phyloP scores from a whole-genome alignment of 2,113 vertebrate species.

The Oreochromis aureus region DNA sequence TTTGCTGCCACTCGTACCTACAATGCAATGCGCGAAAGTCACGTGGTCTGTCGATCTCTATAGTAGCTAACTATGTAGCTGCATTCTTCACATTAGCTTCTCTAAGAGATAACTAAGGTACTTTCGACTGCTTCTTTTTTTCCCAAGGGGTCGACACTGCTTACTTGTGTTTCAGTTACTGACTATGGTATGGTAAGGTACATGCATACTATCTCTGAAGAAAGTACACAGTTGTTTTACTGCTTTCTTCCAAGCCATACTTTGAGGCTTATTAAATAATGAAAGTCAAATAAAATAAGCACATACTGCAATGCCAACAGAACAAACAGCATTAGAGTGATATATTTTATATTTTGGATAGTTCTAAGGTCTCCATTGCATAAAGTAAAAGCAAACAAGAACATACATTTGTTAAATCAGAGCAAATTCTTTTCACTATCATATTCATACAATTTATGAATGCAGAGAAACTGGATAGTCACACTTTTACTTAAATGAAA shows the following conservation, averaged over 20 bases:
- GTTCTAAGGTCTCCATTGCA: too few relatives aligned
- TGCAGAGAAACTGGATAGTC: too few relatives aligned
- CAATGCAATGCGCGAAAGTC: too few relatives aligned
- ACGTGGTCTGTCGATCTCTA: too few relatives aligned
- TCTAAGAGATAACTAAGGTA: not conserved
- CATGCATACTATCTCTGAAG: not conserved
- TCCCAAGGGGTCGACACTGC: rapidly evolving
- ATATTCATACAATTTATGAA: too few relatives aligned
- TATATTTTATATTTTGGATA: too few relatives aligned
- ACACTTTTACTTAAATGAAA: too few relatives aligned
- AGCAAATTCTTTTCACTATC: too few relatives aligned
- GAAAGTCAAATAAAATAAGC: not conserved
- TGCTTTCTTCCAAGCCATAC: not conserved
- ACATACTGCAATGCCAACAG: not conserved
- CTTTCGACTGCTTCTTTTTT: not conserved
- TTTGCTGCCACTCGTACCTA: too few relatives aligned
- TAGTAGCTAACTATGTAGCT: not conserved
- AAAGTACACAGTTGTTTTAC: not conserved
- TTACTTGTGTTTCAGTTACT: not conserved
- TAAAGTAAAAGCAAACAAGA: too few relatives aligned
- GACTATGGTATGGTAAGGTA: not conserved
- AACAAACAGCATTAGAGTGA: not conserved
- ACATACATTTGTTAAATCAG: too few relatives aligned
- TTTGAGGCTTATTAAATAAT: not conserved
- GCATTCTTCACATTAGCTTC: not conserved